Evolutionary conservation across 2,888 invertebrate genomes (phyloP).

Genomic region (Dynastes maya): DNA sequence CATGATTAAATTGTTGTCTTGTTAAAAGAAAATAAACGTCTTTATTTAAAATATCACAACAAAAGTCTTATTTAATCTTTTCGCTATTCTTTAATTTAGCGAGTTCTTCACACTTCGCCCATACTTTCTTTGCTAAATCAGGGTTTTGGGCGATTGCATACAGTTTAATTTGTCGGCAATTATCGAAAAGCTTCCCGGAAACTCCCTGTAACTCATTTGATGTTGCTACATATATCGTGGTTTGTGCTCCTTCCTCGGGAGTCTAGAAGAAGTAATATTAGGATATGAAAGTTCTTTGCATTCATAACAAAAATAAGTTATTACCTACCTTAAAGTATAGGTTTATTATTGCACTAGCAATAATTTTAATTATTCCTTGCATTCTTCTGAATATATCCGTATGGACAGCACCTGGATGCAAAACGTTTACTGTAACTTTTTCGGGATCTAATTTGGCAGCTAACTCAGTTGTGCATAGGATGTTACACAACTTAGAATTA

Average conservation of each 20-base stretch:
- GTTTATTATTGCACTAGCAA: constrained; percentile 5
- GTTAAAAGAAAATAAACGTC: too few relatives aligned
- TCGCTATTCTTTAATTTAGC: constrained; percentile 38
- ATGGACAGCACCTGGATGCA: constrained; percentile 61
- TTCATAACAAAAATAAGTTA: too few relatives aligned
- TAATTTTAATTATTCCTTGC: constrained; percentile 17
- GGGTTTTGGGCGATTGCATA: constrained; percentile 76
- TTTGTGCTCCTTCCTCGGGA: constrained; percentile 86
- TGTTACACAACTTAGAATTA: constrained; percentile 60
- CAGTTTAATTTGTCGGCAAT: constrained; percentile 79
- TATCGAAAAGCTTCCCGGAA: constrained; percentile 85
- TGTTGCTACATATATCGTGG: constrained; percentile 82
- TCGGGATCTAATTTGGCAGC: constrained; percentile 57
- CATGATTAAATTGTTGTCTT: too few relatives aligned
- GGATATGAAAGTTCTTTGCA: too few relatives aligned
- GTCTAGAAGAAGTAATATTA: constrained; percentile 73
- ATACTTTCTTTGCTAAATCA: constrained; percentile 82
- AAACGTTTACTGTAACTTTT: constrained; percentile 58
- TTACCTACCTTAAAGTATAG: constrained; percentile 47
- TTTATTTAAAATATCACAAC: not conserved
- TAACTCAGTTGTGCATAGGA: constrained; percentile 60
- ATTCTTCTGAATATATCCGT: constrained; percentile 33
- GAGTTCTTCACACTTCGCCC: constrained; percentile 86
- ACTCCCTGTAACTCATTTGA: constrained; percentile 81
- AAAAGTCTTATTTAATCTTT: constrained; percentile 34